Evolutionary conservation across 2,797 vertebrate genomes (phyloP).

Genomic region (Cirrhinus mrigala): DNA sequence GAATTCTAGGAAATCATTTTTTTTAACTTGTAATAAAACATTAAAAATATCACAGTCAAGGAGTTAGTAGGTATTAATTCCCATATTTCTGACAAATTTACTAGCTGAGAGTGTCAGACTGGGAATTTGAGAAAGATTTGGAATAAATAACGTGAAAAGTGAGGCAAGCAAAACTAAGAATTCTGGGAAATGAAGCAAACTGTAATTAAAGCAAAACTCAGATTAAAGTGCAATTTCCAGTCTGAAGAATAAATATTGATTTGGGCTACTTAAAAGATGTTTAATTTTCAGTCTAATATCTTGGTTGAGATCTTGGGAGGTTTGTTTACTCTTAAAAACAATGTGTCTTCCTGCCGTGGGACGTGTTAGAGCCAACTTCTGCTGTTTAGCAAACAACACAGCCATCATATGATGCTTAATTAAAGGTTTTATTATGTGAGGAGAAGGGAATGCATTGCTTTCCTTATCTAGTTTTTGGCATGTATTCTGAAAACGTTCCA

Average conservation of each 20-base stretch:
- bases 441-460: not conserved
- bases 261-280: not conserved
- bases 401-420: slow-evolving; percentile 19
- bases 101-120: not conserved
- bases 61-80: not conserved
- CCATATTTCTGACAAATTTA: not conserved
- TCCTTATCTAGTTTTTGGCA: not conserved
- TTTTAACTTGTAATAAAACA: not conserved
- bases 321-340: slow-evolving; percentile 63
- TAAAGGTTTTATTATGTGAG: slow-evolving; percentile 16
- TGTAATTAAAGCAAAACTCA: not conserved
- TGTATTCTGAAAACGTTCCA: not conserved
- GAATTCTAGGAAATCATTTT: not conserved
- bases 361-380: slow-evolving; percentile 33
- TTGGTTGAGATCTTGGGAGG: slow-evolving; percentile 61
- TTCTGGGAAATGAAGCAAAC: not conserved
- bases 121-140: not conserved
- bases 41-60: not conserved
- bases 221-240: not conserved
- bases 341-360: slow-evolving; percentile 62
- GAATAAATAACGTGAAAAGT: not conserved
- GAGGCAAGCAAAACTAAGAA: not conserved
- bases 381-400: slow-evolving; percentile 50
- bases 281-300: slow-evolving; percentile 51
- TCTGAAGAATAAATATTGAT: not conserved